Base-by-base conservation (phyloP, 2,113 vertebrate species). In the Sebastes schlegelii region DNA sequence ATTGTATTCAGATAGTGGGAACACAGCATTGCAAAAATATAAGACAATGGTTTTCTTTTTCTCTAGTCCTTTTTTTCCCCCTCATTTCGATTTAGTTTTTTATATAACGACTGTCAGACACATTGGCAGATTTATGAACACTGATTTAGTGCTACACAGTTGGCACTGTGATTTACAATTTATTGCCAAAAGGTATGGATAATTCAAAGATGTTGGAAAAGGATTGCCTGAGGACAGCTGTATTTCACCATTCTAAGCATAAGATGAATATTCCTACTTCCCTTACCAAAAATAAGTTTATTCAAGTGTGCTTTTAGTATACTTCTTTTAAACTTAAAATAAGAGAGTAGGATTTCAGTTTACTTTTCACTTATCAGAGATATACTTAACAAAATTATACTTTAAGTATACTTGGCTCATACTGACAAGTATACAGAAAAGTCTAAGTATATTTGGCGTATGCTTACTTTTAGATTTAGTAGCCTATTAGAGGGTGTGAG, bases 1-100 rank as follows among this genome's bases (percentile, higher is more conserved):
- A 74, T 69, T 93, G 79, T 89, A 62, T 86, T 74, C 51, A 63
- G 55, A 83, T 42, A 79, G 34, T 49, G 74, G 73, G 40, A 81
- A 77, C 42, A 87, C 77, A 83, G 52, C 4, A 6, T 57, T 63
- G 55, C 46, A 76, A 74, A 34, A 80, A 79, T 73, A 52, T 13
- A 42, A 57, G 49, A 84, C 61, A 78, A 70, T 75, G 69, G 49
- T 74, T 77, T 83, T 80, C 40, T 51, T 61, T 77, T 87, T 49
- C n/a, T 63, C 1, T 63, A 74, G 89, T 34, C 34, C 34, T 34
- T 34, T 84, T 76, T 84, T 77, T 26, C 19, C n/a, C 16, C 34
- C 49, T 75, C 16, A 70, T 82, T 65, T 73, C 52, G 75, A 49
- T 78, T 79, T 66, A 40, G 45, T 62, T 78, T 66, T 72, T 52